Conservation (phyloP, 2,797 vertebrate genomes). For the Aphelocoma californica region DNA sequence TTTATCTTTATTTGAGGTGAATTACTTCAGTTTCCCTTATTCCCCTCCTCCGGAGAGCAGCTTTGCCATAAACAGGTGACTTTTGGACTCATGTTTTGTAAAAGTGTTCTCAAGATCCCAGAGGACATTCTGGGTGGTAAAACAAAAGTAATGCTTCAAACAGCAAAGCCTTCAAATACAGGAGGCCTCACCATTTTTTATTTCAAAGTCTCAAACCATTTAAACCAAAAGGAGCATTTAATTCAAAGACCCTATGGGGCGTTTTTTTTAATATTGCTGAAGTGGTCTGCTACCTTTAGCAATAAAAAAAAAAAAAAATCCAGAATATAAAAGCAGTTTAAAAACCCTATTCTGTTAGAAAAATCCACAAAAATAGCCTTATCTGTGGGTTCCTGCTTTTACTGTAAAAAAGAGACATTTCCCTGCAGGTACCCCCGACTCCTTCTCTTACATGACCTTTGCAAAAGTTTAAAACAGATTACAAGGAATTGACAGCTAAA, state of each 20-base stretch:
- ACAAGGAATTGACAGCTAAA: background rate
- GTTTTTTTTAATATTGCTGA: background rate
- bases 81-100: background rate
- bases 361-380: slow-evolving; percentile 13
- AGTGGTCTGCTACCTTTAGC: background rate
- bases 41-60: background rate
- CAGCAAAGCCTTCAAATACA: background rate
- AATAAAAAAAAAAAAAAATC: background rate
- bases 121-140: background rate
- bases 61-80: background rate
- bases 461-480: slow-evolving; percentile 16
- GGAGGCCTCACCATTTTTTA: background rate
- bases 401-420: background rate
- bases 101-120: background rate
- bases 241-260: slow-evolving; percentile 10
- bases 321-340: background rate
- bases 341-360: background rate
- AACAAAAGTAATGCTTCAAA: slow-evolving; percentile 36
- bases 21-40: background rate
- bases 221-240: slow-evolving; percentile 12
- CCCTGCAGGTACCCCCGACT: background rate
- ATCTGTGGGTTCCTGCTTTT: background rate
- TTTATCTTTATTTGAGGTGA: background rate
- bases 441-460: background rate
- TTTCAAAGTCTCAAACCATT: slow-evolving; percentile 23